phyloP scores from a whole-genome alignment of 2,888 invertebrate species.

The Athrips mouffetella region DNA sequence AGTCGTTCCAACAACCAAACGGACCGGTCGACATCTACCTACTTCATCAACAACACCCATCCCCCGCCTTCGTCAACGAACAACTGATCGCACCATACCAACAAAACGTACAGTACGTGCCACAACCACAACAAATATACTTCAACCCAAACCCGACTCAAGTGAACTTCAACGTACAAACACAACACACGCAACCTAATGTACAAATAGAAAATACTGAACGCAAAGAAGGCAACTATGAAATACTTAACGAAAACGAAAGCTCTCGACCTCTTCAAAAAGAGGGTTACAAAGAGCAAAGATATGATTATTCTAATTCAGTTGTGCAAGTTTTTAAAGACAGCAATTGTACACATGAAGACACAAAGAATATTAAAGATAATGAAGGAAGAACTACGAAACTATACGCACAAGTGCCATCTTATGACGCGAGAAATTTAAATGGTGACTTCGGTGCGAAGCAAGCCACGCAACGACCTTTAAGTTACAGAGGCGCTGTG shows the following conservation, averaged over 20 bases:
- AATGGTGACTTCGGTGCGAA: slow-evolving; percentile 56
- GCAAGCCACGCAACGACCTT: slow-evolving; percentile 36
- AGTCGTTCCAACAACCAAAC: slow-evolving; percentile 13
- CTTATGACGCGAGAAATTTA: slow-evolving; percentile 40
- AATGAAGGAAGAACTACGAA: slow-evolving; percentile 41
- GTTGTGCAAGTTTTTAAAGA: slow-evolving; percentile 64
- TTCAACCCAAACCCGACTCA: slow-evolving; percentile 28
- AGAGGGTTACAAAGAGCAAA: slow-evolving; percentile 42
- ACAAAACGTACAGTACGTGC: slow-evolving; percentile 31
- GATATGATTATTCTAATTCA: slow-evolving; percentile 35
- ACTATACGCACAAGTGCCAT: slow-evolving; percentile 39
- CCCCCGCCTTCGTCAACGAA: slow-evolving; percentile 25
- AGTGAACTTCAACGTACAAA: slow-evolving; percentile 40
- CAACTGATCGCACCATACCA: slow-evolving; percentile 30
- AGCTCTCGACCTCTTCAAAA: slow-evolving; percentile 41
- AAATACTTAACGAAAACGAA: slow-evolving; percentile 16
- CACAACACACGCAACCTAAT: slow-evolving; percentile 29
- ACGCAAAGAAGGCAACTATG: slow-evolving; percentile 12
- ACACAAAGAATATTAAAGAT: slow-evolving; percentile 26
- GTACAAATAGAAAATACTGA: neutral
- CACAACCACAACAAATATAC: slow-evolving; percentile 21
- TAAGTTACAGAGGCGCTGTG: slow-evolving; percentile 45
- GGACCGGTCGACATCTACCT: slow-evolving; percentile 50
- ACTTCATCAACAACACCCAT: slow-evolving; percentile 49
- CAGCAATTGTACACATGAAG: slow-evolving; percentile 53